Evolutionary conservation across 2,113 vertebrate species (phyloP).

Genomic region (Micronisus gabar): DNA sequence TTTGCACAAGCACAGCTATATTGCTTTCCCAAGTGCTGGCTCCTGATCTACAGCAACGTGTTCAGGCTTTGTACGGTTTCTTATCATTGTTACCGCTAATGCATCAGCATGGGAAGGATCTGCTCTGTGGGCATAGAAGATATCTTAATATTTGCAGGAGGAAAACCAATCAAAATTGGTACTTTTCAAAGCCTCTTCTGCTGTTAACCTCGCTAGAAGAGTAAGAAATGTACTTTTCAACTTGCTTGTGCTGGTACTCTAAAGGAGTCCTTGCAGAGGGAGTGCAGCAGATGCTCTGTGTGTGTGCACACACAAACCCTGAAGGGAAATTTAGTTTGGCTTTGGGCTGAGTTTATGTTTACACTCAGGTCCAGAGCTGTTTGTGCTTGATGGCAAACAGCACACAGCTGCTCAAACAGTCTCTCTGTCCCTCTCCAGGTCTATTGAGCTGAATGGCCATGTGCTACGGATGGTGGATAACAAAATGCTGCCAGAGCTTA

Average conservation of each 20-base stretch:
- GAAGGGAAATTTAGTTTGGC: background rate
- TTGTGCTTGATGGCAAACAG: background rate
- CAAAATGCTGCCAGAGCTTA: slow-evolving; percentile 78
- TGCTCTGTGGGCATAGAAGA: background rate
- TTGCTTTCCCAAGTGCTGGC: background rate
- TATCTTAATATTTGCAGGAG: background rate
- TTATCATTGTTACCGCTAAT: background rate
- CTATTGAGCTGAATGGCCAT: slow-evolving; percentile 79
- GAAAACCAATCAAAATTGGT: background rate
- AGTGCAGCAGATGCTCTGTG: background rate
- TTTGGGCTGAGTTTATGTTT: background rate
- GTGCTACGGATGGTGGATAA: slow-evolving; percentile 87
- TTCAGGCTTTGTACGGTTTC: background rate
- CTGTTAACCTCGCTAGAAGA: background rate
- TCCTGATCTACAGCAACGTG: accelerated
- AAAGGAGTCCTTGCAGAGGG: background rate
- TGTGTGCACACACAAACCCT: background rate
- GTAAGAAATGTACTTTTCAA: background rate
- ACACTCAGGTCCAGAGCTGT: background rate
- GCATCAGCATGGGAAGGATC: background rate
- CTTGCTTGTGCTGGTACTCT: background rate
- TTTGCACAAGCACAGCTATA: background rate
- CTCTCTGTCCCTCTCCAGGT: slow-evolving; percentile 60
- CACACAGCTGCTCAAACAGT: background rate
- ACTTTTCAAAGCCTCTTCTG: background rate